These are phyloP conservation scores for Phallusia fumigata DNA, from an alignment of 23 tunicate genomes.

Conservation along the genomic window DNA sequence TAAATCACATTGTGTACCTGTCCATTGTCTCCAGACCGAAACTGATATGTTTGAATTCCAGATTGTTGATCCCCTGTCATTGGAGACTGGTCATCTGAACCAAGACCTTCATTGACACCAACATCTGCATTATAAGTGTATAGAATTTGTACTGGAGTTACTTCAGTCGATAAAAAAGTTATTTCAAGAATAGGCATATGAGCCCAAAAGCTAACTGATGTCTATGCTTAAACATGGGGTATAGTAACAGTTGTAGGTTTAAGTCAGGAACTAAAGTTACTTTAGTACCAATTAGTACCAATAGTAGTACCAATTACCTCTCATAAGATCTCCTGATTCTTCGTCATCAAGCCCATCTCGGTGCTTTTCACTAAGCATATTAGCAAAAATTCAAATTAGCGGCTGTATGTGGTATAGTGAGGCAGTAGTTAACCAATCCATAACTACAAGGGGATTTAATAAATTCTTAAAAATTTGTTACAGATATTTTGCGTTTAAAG, in stretches of 20 bases:
- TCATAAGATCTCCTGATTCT: conserved; percentile 24
- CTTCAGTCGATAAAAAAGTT: too few relatives aligned
- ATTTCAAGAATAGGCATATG: too few relatives aligned
- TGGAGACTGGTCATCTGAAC: conserved; percentile 26
- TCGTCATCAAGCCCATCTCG: conserved; percentile 48
- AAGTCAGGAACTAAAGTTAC: too few relatives aligned
- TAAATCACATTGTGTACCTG: conserved; percentile 35
- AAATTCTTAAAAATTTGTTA: too few relatives aligned
- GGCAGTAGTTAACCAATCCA: neutral
- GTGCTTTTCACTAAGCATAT: conserved; percentile 49
- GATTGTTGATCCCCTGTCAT: conserved; percentile 38
- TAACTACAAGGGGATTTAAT: too few relatives aligned
- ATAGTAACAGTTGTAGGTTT: too few relatives aligned
- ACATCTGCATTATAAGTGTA: conserved; percentile 19
- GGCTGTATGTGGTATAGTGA: neutral
- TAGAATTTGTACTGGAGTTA: too few relatives aligned
- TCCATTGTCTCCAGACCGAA: conserved; percentile 70
- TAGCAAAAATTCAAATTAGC: neutral
- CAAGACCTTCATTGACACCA: conserved; percentile 18
- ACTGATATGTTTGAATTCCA: conserved; percentile 50
- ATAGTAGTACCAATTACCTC: conserved; percentile 32
- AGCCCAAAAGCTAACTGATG: too few relatives aligned
- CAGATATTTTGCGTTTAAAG: too few relatives aligned
- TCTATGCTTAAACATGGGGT: too few relatives aligned
- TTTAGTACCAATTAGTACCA: too few relatives aligned